A percentile compares a stretch with the other conserved stretches of the same genome.
These are phyloP conservation scores for Hyles vespertilio DNA, from an alignment of 1,140 invertebrate species.

Conservation along the genomic window DNA sequence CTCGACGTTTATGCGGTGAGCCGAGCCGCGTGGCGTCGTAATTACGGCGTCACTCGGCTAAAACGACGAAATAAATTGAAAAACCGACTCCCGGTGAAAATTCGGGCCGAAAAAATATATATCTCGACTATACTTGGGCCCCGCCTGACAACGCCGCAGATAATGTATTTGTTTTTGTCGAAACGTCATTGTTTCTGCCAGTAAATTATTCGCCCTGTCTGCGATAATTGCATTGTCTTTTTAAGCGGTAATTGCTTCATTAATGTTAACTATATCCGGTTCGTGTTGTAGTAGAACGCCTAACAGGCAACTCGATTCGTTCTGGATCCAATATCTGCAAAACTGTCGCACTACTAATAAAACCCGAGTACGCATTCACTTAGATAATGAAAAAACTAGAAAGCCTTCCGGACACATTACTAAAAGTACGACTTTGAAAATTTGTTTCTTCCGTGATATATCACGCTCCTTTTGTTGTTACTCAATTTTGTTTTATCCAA, in stretches of 20 bases:
- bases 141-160: conserved; percentile 44
- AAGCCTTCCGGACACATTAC: too few species aligned
- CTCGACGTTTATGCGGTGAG: conserved; percentile 45
- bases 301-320: too few species aligned
- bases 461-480: too few species aligned
- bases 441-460: too few species aligned
- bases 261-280: conserved; percentile 33
- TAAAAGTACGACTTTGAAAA: too few species aligned
- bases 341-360: too few species aligned
- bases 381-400: too few species aligned
- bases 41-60: conserved; percentile 63
- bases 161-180: conserved; percentile 65
- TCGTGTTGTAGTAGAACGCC: not conserved
- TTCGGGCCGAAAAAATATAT: conserved; percentile 50
- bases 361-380: too few species aligned
- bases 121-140: conserved; percentile 44
- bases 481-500: too few species aligned
- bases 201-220: conserved; percentile 38
- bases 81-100: conserved; percentile 58
- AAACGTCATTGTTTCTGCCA: conserved; percentile 50
- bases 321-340: too few species aligned
- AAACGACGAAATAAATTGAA: conserved; percentile 70
- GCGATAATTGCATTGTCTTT: conserved; percentile 36
- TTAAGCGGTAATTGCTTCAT: conserved; percentile 45
- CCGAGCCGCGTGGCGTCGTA: conserved; percentile 39